Evolutionary conservation across 2,888 invertebrate genomes (phyloP).

Genomic region (Oligia latruncula): DNA sequence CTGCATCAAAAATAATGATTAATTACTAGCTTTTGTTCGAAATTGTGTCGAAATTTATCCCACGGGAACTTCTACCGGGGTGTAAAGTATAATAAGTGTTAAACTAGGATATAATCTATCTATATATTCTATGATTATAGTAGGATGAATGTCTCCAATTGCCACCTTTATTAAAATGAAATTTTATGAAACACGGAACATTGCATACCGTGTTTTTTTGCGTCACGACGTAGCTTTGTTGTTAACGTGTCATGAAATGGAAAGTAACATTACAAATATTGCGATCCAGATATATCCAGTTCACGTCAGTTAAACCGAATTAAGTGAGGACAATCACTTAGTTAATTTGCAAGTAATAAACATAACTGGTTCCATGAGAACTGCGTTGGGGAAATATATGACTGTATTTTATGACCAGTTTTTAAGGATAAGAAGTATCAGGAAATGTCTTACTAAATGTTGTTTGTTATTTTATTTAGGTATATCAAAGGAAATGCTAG

Average conservation of each 20-base stretch:
- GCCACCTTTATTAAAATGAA: conserved; percentile 2
- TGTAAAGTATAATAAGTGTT: neutral
- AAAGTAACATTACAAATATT: conserved; percentile 58
- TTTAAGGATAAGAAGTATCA: neutral
- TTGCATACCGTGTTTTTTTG: conserved; percentile 36
- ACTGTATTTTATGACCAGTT: neutral
- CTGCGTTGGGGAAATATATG: neutral
- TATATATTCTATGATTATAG: neutral
- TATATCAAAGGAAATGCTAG: neutral
- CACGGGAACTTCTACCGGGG: neutral
- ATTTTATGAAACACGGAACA: conserved; percentile 19
- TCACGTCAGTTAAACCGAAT: conserved; percentile 20
- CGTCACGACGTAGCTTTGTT: conserved; percentile 18
- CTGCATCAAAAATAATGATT: neutral
- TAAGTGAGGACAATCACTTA: conserved; percentile 48
- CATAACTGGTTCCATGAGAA: conserved; percentile 52
- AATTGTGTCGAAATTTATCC: neutral
- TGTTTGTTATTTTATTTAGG: neutral
- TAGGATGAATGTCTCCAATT: neutral
- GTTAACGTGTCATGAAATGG: conserved; percentile 40
- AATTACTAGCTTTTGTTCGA: neutral
- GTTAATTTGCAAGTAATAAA: conserved; percentile 33
- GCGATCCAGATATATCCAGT: conserved; percentile 46
- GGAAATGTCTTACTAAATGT: neutral
- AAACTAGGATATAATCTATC: neutral